phyloP scores from a whole-genome alignment of 2,797 vertebrate genomes.

The Parotocinclus haroldoi region DNA sequence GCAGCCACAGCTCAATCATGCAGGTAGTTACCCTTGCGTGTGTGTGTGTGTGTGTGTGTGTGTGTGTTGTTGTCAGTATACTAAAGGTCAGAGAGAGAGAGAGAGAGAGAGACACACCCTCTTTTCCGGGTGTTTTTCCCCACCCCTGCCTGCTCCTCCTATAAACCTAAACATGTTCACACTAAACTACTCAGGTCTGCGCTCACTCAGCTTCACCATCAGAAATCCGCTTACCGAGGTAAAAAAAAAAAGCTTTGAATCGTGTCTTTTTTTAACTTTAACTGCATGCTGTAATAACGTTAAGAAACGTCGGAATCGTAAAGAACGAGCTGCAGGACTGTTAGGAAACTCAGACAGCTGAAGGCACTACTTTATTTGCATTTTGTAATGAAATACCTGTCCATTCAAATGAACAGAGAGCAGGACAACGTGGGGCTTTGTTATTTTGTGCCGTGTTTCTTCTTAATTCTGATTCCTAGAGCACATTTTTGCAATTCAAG shows the following conservation, averaged over 20 bases:
- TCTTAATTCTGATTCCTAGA: no score
- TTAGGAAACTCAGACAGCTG: background rate
- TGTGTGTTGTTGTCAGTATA: conserved; percentile 2
- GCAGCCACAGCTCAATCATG: background rate
- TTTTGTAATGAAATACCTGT: conserved; percentile 33
- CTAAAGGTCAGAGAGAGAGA: conserved; percentile 10
- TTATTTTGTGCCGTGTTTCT: no score
- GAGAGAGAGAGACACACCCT: no score
- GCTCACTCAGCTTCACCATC: no score
- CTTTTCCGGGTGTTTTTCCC: conserved; percentile 18
- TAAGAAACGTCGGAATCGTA: no score
- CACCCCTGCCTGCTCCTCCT: conserved; percentile 37
- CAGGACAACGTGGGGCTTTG: conserved; percentile 13
- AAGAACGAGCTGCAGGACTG: background rate
- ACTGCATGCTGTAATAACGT: no score
- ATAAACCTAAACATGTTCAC: conserved; percentile 38
- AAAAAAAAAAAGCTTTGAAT: no score
- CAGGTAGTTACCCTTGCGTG: background rate
- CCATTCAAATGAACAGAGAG: conserved; percentile 38
- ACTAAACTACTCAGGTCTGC: no score
- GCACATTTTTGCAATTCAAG: no score
- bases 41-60: conserved; percentile 10
- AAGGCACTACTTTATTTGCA: conserved; percentile 34
- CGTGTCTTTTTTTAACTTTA: no score
- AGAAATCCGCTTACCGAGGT: no score